Percentiles rank a stretch among this genome's conserved stretches.
Evolutionary conservation across 2,797 vertebrate genomes (phyloP).

Genomic region (Epinephelus awoara): DNA sequence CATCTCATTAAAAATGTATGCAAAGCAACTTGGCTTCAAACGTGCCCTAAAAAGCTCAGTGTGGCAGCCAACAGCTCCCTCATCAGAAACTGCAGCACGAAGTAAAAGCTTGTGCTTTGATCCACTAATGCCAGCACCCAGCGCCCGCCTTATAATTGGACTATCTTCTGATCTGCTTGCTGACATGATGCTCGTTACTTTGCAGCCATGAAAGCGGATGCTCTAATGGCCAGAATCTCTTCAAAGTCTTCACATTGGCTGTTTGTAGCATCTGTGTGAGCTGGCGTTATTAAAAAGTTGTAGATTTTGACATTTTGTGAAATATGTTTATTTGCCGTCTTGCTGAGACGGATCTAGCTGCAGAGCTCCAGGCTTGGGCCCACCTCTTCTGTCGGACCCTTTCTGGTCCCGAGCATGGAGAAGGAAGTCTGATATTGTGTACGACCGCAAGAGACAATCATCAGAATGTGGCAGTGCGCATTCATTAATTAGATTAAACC

Average conservation of each 20-base stretch:
- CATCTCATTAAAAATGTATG: slow-evolving; percentile 1
- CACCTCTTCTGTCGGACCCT: no score
- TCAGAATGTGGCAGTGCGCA: no score
- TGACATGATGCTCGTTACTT: slow-evolving; percentile 1
- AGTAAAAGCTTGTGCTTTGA: slow-evolving; percentile 27
- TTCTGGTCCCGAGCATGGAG: no score
- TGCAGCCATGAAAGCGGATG: not conserved
- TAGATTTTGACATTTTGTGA: not conserved
- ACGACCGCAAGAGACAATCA: no score
- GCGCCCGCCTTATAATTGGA: slow-evolving; percentile 2
- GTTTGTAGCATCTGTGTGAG: not conserved
- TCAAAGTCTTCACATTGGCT: not conserved
- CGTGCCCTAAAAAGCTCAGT: not conserved
- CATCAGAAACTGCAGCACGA: slow-evolving; percentile 35
- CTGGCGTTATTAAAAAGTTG: not conserved
- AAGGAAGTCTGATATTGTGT: no score
- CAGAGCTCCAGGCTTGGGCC: no score
- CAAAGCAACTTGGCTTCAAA: slow-evolving; percentile 33
- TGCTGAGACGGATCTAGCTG: not conserved
- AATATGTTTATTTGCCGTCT: not conserved
- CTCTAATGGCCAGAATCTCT: not conserved
- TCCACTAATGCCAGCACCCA: not conserved
- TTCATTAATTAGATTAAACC: no score
- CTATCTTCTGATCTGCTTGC: slow-evolving; percentile 26
- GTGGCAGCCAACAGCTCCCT: not conserved